Conservation (phyloP, 2,888 invertebrate species). For the Spilarctia lutea region DNA sequence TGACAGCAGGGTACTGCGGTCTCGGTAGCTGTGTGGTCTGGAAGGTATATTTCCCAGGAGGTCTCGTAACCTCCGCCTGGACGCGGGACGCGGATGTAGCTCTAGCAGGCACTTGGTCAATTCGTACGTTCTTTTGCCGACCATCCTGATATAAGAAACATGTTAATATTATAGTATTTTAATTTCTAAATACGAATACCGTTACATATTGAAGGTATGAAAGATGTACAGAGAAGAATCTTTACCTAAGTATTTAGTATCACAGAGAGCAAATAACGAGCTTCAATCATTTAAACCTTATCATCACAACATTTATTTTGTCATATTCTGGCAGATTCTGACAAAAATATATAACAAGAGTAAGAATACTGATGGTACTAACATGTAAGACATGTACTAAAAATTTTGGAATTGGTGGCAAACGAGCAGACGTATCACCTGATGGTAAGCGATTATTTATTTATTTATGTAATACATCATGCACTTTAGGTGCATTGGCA, state of each 20-base stretch:
- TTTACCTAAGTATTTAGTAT: background rate
- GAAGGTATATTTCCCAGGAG: constrained; percentile 80
- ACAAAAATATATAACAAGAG: too few relatives aligned
- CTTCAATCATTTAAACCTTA: background rate
- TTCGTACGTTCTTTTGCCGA: constrained; percentile 48
- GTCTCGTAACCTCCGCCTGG: constrained; percentile 70
- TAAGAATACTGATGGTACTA: too few relatives aligned
- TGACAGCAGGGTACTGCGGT: constrained; percentile 89
- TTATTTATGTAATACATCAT: too few relatives aligned
- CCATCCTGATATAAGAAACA: constrained; percentile 48
- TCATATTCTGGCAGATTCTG: too few relatives aligned
- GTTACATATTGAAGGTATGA: too few relatives aligned
- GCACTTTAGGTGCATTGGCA: too few relatives aligned
- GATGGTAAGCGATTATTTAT: too few relatives aligned
- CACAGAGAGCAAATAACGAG: background rate
- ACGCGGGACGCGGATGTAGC: constrained; percentile 59
- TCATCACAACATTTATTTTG: background rate
- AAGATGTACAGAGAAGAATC: too few relatives aligned
- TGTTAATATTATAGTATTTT: background rate
- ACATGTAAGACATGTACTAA: too few relatives aligned
- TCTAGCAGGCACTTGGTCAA: constrained; percentile 45
- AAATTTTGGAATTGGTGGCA: too few relatives aligned
- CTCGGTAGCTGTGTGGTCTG: constrained; percentile 91
- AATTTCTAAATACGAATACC: background rate
- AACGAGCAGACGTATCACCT: too few relatives aligned